These are phyloP conservation scores for Ophioninae sp. DNA, from an alignment of 2,888 invertebrate genomes.

Conservation along the genomic window DNA sequence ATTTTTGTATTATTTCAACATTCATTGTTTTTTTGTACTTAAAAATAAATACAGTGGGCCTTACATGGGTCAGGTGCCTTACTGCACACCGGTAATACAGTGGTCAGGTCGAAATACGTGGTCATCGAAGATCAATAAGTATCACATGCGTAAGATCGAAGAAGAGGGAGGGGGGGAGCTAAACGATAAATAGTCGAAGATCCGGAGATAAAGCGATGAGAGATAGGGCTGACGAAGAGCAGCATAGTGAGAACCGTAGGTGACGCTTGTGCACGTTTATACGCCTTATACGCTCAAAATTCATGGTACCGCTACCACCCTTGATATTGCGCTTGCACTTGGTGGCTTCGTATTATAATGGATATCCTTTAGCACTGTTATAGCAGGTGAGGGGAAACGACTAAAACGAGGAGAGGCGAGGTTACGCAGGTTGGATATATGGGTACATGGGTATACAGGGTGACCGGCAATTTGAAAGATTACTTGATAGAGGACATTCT, in stretches of 20 bases:
- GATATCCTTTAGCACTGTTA: constrained; percentile 73
- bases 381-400: background rate
- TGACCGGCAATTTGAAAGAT: too few species aligned
- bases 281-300: constrained; percentile 72
- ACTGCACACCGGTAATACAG: too few species aligned
- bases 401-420: constrained; percentile 3
- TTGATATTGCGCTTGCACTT: constrained; percentile 75
- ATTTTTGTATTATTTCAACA: too few species aligned
- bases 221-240: constrained; percentile 35
- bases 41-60: too few species aligned
- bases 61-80: too few species aligned
- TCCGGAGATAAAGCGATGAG: constrained; percentile 4
- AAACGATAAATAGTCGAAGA: constrained; percentile 5
- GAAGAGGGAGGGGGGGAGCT: constrained; percentile 3
- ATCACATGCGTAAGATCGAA: background rate
- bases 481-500: too few species aligned
- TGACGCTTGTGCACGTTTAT: constrained; percentile 51
- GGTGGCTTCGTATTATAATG: constrained; percentile 71
- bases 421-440: constrained; percentile 2
- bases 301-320: constrained; percentile 71
- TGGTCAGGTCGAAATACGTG: too few species aligned
- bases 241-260: constrained; percentile 35
- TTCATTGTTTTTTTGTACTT: too few species aligned
- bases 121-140: background rate
- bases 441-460: background rate